Percentiles rank a stretch among this genome's conserved stretches.
Conservation (phyloP, 2,113 vertebrate species). For the Tragulus kanchil region DNA sequence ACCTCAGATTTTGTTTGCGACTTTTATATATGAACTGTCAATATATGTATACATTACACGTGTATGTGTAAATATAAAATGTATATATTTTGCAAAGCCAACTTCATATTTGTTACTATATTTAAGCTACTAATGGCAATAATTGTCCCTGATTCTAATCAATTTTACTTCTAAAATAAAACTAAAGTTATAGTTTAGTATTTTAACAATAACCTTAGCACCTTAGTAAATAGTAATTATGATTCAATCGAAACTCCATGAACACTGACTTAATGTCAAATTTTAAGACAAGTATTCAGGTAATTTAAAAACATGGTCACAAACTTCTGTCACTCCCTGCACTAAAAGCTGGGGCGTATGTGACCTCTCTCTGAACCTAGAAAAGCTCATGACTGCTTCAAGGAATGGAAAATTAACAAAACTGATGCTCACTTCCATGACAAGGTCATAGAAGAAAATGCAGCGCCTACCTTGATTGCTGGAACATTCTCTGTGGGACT, state of each 20-base stretch:
- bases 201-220: constrained; percentile 21
- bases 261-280: constrained; percentile 8
- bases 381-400: background rate
- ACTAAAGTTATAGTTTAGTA: background rate
- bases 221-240: background rate
- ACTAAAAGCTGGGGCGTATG: background rate
- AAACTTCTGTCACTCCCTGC: constrained; percentile 1
- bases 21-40: background rate
- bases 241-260: constrained; percentile 24
- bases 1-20: constrained; percentile 7
- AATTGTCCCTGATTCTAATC: background rate
- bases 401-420: background rate
- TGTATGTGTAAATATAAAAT: background rate
- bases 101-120: background rate
- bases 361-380: background rate
- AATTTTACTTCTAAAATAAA: background rate
- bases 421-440: background rate
- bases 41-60: constrained; percentile 19
- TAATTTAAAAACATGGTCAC: constrained; percentile 47
- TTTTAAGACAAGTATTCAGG: constrained; percentile 5
- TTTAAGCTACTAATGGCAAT: background rate
- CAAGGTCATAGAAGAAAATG: background rate
- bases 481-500: background rate
- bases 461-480: background rate
- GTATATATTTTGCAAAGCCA: constrained; percentile 33